A percentile compares a stretch with the other conserved stretches of the same genome.
Evolutionary conservation across 2,797 vertebrate species (phyloP).

Genomic region (Coregonus suidteri): DNA sequence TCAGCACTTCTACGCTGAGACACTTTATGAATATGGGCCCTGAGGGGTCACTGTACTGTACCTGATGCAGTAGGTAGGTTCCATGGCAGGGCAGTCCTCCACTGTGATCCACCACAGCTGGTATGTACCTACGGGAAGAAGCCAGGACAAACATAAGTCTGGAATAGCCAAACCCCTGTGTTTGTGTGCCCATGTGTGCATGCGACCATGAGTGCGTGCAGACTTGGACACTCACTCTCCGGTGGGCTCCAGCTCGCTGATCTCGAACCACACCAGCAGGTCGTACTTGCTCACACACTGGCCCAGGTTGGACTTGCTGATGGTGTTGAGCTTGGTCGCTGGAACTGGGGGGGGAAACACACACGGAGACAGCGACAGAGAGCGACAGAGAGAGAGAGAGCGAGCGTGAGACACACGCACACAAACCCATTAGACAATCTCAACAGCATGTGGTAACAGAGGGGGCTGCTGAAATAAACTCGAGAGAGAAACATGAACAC

Average conservation of each 20-base stretch:
- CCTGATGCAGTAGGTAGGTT: slow-evolving; percentile 97
- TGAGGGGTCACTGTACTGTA: slow-evolving; percentile 48
- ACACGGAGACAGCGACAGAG: background rate
- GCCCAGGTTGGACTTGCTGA: slow-evolving; percentile 93
- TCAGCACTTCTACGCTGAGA: no score
- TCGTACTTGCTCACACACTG: slow-evolving; percentile 98
- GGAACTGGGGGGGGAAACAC: slow-evolving; percentile 77
- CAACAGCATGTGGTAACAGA: no score
- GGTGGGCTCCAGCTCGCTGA: slow-evolving; percentile 98
- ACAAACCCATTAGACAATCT: background rate
- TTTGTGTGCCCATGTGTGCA: background rate
- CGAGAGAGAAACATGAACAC: no score
- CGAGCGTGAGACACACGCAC: background rate
- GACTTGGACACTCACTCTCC: slow-evolving; percentile 88
- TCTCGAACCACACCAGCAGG: slow-evolving; percentile 98
- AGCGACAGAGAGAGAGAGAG: background rate
- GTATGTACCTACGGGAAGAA: slow-evolving; percentile 86
- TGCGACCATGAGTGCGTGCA: background rate
- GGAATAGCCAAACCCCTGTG: background rate
- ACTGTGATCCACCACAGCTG: slow-evolving; percentile 96
- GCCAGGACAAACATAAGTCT: background rate
- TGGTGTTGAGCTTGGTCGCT: slow-evolving; percentile 93
- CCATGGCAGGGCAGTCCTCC: slow-evolving; percentile 92
- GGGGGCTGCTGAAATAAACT: no score
- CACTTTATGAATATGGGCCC: no score